Evolutionary conservation across 2,113 vertebrate genomes (phyloP).

Genomic region (Baryphthengus martii): DNA sequence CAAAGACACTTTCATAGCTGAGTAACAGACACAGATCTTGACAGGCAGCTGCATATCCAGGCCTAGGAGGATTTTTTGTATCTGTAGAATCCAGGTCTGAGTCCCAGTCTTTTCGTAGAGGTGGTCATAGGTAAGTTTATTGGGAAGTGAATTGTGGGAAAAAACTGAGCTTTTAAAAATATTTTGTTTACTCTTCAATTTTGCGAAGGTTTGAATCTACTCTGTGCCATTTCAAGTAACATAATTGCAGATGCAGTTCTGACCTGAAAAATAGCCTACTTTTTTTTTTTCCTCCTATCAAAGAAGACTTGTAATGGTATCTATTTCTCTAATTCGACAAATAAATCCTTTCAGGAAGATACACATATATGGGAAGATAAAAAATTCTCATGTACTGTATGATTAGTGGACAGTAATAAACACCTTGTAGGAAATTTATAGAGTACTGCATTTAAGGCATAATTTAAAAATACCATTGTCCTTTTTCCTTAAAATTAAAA

Average conservation of each 20-base stretch:
- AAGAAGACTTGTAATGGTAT: background rate
- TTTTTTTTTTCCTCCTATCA: background rate
- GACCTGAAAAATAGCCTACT: background rate
- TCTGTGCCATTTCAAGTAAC: background rate
- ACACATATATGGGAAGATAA: background rate
- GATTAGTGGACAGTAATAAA: constrained; percentile 38
- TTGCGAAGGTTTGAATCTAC: background rate
- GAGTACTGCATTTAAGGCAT: background rate
- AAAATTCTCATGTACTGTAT: background rate
- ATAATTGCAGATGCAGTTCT: background rate
- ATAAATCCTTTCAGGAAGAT: background rate
- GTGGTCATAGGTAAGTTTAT: background rate
- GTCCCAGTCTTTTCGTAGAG: background rate
- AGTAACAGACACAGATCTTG: background rate
- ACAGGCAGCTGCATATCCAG: background rate
- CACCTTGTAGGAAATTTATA: background rate
- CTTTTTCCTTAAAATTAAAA: constrained; percentile 15
- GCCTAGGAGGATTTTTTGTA: background rate
- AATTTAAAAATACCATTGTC: background rate
- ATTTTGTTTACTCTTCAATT: background rate
- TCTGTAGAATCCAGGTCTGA: background rate
- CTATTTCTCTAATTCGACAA: background rate
- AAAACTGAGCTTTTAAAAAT: background rate
- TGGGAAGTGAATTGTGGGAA: background rate
- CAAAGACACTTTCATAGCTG: background rate